A percentile compares a stretch with the other conserved stretches of the same genome.
phyloP scores from a whole-genome alignment of 2,797 vertebrate genomes.

The Phoebastria nigripes region DNA sequence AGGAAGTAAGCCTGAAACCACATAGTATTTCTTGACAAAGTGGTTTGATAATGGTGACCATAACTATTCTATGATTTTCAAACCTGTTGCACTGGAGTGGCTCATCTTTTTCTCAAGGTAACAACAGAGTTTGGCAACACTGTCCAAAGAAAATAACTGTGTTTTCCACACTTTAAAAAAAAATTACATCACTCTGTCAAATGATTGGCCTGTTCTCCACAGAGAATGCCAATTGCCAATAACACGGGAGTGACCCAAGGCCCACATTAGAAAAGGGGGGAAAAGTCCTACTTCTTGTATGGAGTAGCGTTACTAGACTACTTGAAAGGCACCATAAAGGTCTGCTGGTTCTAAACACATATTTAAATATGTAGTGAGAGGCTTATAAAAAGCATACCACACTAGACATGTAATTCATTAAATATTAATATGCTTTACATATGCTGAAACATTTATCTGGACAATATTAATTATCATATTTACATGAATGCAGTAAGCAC shows the following conservation, averaged over 20 bases:
- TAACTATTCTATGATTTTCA: neutral
- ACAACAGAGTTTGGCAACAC: neutral
- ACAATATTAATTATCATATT: neutral
- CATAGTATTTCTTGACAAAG: neutral
- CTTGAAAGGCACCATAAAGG: neutral
- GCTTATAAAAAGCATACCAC: neutral
- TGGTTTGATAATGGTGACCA: neutral
- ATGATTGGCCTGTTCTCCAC: neutral
- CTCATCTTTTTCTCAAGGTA: neutral
- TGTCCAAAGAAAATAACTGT: neutral
- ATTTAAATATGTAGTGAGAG: neutral
- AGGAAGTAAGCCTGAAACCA: neutral
- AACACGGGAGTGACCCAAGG: neutral
- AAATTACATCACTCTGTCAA: neutral
- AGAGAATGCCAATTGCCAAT: neutral
- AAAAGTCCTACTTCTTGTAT: neutral
- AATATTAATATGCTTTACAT: slow-evolving; percentile 1
- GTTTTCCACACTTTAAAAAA: neutral
- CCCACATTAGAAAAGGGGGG: neutral
- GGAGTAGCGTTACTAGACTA: neutral
- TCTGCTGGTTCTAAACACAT: neutral
- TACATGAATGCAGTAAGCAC: neutral
- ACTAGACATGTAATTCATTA: neutral
- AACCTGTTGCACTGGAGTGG: neutral
- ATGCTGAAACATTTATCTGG: neutral